phyloP scores from a whole-genome alignment of 2,888 invertebrate species.

The Plagodis dolabraria region DNA sequence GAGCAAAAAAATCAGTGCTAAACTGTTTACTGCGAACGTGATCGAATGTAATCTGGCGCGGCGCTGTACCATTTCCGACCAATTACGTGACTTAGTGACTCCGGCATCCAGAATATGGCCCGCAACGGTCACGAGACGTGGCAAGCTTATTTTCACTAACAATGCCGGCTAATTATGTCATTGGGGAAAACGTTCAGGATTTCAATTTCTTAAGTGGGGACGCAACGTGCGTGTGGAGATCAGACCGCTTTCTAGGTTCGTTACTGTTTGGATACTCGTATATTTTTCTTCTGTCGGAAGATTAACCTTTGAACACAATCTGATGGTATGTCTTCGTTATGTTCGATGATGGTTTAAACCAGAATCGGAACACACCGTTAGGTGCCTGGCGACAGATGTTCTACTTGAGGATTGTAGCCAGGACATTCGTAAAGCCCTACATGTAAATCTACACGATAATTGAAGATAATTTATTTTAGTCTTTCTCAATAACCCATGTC shows the following conservation, averaged over 20 bases:
- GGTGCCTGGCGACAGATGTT: no score
- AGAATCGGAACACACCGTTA: no score
- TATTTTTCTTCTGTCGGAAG: no score
- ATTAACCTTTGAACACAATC: no score
- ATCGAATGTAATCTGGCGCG: slow-evolving; percentile 68
- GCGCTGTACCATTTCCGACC: slow-evolving; percentile 69
- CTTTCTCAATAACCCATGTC: no score
- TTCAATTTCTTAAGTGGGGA: slow-evolving; percentile 38
- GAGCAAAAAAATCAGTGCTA: slow-evolving; percentile 65
- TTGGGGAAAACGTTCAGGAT: slow-evolving; percentile 39
- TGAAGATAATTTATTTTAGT: no score
- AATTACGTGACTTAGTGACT: slow-evolving; percentile 71
- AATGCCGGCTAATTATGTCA: slow-evolving; percentile 51
- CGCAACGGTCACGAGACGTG: slow-evolving; percentile 26
- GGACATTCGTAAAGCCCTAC: no score
- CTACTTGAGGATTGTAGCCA: no score
- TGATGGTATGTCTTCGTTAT: no score
- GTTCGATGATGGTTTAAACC: no score
- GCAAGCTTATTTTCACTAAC: slow-evolving; percentile 33
- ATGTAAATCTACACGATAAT: no score
- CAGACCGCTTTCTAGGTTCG: neutral
- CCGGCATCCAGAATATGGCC: slow-evolving; percentile 50
- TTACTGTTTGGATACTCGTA: neutral
- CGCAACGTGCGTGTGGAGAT: slow-evolving; percentile 10
- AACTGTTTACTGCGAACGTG: slow-evolving; percentile 70